Conservation (phyloP, 2,113 vertebrate genomes). For the Lanius ludovicianus region DNA sequence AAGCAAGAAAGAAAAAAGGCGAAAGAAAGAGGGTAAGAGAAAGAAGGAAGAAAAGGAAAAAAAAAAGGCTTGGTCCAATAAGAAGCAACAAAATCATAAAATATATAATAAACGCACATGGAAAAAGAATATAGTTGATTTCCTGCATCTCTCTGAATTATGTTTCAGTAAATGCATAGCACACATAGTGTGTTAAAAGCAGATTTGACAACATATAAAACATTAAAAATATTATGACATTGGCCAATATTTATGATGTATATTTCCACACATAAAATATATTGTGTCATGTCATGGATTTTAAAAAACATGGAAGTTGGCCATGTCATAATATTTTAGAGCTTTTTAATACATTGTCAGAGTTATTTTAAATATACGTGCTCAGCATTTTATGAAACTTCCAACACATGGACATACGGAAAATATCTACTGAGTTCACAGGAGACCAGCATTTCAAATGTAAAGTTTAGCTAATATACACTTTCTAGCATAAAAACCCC, state of each 20-base stretch:
- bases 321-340: constrained; percentile 68
- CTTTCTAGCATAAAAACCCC: background rate
- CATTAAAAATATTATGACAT: constrained; percentile 66
- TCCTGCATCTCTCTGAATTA: constrained; percentile 52
- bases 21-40: background rate
- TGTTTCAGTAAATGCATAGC: constrained; percentile 52
- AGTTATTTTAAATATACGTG: constrained; percentile 66
- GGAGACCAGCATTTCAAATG: constrained; percentile 48
- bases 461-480: constrained; percentile 13
- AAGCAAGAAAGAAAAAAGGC: background rate
- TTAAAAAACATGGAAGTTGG: constrained; percentile 69
- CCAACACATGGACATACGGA: constrained; percentile 61
- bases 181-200: constrained; percentile 52
- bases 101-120: constrained; percentile 20
- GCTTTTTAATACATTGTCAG: constrained; percentile 65
- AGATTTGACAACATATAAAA: constrained; percentile 66
- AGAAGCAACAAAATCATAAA: constrained; percentile 32
- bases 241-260: constrained; percentile 64
- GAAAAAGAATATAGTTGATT: constrained; percentile 58
- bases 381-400: constrained; percentile 72
- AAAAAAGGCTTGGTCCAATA: background rate
- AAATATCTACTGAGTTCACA: constrained; percentile 58
- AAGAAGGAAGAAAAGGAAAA: background rate
- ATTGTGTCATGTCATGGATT: constrained; percentile 65
- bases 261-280: constrained; percentile 68